These are phyloP conservation scores for Okamejei kenojei DNA, from an alignment of 2,797 vertebrate genomes.

Conservation along the genomic window DNA sequence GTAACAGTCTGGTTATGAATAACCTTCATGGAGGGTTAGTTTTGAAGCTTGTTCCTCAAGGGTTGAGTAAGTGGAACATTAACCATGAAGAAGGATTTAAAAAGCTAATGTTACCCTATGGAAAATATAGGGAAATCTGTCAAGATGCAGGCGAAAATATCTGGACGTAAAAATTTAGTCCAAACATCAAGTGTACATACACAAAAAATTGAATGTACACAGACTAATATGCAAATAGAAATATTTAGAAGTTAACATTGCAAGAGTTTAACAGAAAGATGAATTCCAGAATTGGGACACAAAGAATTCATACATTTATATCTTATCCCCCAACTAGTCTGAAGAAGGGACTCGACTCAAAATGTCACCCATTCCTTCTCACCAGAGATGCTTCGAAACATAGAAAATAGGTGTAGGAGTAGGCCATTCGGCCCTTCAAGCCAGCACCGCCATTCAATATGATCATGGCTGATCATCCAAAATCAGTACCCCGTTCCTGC, in stretches of 20 bases:
- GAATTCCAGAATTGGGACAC: background rate
- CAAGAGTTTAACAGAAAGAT: background rate
- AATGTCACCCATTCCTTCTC: no score
- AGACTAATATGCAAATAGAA: background rate
- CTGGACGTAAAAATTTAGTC: background rate
- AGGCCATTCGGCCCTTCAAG: no score
- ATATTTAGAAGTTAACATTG: no score
- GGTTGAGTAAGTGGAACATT: background rate
- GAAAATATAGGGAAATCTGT: conserved; percentile 1
- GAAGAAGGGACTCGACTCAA: no score
- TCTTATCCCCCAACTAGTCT: no score
- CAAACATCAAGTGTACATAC: background rate
- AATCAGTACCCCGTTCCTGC: no score
- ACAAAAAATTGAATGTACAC: no score
- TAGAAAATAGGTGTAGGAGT: no score
- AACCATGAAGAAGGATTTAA: background rate
- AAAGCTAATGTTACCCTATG: background rate
- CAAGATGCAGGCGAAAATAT: background rate
- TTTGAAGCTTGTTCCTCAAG: background rate
- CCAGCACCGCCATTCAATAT: no score
- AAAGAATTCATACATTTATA: background rate
- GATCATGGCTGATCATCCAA: no score
- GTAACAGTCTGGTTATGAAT: background rate
- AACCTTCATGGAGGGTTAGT: background rate
- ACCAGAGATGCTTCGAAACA: no score